phyloP scores from a whole-genome alignment of 2,888 invertebrate species.

The Pseudococcus jackbeardsleyi region DNA sequence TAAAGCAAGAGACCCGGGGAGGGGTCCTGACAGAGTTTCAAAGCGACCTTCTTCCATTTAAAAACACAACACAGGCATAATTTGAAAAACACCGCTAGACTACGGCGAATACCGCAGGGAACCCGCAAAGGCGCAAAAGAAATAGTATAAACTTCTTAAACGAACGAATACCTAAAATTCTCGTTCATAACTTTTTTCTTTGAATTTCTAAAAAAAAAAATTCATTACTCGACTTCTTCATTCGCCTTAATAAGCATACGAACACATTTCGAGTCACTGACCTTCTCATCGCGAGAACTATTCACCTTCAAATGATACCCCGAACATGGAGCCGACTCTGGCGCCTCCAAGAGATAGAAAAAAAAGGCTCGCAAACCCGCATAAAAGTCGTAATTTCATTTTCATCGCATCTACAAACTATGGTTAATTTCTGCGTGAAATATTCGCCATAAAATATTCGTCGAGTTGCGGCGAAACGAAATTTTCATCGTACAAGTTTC shows the following conservation, averaged over 20 bases:
- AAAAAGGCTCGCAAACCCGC: not conserved
- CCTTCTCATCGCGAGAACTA: not conserved
- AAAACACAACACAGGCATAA: too few relatives aligned
- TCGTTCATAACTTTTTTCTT: too few relatives aligned
- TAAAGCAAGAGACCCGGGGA: too few relatives aligned
- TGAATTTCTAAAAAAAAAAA: not conserved
- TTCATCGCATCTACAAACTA: not conserved
- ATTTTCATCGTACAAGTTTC: not conserved
- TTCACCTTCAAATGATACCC: not conserved
- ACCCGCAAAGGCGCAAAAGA: too few relatives aligned
- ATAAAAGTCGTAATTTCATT: not conserved
- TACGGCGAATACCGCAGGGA: too few relatives aligned
- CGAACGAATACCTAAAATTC: too few relatives aligned
- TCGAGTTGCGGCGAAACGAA: not conserved
- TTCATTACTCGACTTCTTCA: not conserved
- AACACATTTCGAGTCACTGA: not conserved
- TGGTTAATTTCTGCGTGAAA: not conserved
- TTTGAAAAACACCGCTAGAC: too few relatives aligned
- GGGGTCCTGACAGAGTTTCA: too few relatives aligned
- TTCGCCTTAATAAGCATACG: not conserved
- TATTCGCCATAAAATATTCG: not conserved
- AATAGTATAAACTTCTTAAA: too few relatives aligned
- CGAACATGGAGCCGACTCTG: not conserved
- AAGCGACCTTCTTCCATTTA: too few relatives aligned
- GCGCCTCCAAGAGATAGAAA: not conserved